A percentile compares a stretch with the other conserved stretches of the same genome.
Evolutionary conservation across 2,797 vertebrate genomes (phyloP).

Genomic region (Sibirionetta formosa): DNA sequence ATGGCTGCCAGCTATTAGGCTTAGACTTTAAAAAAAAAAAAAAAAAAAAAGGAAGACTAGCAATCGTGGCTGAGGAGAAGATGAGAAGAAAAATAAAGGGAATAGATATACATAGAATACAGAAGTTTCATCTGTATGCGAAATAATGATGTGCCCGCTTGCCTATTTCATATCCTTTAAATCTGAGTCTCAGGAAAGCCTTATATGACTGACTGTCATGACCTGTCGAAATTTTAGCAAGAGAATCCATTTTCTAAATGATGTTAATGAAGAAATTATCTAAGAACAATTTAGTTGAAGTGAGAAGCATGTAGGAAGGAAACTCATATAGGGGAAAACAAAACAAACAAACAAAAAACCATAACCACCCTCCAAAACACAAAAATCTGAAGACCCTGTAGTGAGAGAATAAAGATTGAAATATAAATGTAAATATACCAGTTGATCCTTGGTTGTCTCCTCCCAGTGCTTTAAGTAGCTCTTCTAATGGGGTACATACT

Average conservation of each 20-base stretch:
- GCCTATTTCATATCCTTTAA: not conserved
- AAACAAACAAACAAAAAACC: not conserved
- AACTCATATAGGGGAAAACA: not conserved
- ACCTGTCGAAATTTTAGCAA: not conserved
- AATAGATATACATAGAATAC: not conserved
- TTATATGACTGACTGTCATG: not conserved
- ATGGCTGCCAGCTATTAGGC: not conserved
- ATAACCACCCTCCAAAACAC: not conserved
- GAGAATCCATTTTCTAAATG: not conserved
- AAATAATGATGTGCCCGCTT: not conserved
- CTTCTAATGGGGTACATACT: slow-evolving; percentile 86
- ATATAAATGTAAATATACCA: slow-evolving; percentile 68
- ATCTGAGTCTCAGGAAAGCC: not conserved
- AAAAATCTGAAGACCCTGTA: not conserved
- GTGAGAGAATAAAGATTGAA: not conserved
- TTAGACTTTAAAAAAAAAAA: not conserved
- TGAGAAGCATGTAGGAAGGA: not conserved
- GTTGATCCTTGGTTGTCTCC: slow-evolving; percentile 40
- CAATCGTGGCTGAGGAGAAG: rapidly evolving
- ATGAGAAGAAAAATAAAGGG: not conserved
- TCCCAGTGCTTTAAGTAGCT: slow-evolving; percentile 83
- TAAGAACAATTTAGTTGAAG: not conserved
- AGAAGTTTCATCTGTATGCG: not conserved
- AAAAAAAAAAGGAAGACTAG: not conserved
- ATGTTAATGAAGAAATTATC: not conserved